Conservation (phyloP, 2,888 invertebrate species). For the Gymnoscelis rufifasciata region DNA sequence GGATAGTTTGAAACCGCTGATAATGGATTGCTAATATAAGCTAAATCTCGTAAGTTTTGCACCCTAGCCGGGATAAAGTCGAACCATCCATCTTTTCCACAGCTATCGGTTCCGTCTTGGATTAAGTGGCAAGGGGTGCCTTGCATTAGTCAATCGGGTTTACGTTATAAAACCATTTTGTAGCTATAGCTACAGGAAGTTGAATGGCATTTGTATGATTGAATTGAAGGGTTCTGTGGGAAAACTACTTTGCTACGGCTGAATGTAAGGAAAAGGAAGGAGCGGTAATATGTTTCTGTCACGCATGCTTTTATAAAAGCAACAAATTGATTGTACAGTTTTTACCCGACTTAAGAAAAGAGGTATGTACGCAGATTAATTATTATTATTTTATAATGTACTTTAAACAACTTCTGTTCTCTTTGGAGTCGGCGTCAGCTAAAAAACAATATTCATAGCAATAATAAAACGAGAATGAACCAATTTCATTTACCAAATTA, state of each 20-base stretch:
- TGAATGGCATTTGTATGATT: conserved; percentile 23
- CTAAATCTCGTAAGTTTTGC: conserved; percentile 68
- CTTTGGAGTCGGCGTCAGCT: too few relatives aligned
- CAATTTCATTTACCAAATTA: too few relatives aligned
- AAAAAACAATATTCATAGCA: too few relatives aligned
- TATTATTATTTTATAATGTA: too few relatives aligned
- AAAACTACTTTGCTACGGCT: conserved; percentile 14
- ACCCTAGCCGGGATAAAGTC: conserved; percentile 55
- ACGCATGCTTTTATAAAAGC: conserved; percentile 13
- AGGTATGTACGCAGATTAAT: too few relatives aligned
- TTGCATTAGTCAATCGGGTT: conserved; percentile 43
- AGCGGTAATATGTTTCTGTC: conserved; percentile 17
- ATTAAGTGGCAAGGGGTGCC: conserved; percentile 39
- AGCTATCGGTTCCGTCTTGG: conserved; percentile 48
- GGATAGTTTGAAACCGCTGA: conserved; percentile 37
- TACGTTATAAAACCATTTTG: conserved; percentile 32
- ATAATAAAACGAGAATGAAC: too few relatives aligned
- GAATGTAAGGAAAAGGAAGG: conserved; percentile 6
- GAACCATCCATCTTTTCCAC: conserved; percentile 67
- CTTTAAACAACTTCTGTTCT: too few relatives aligned
- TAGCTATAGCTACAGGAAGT: conserved; percentile 7
- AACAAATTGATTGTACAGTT: background rate
- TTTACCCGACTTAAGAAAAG: too few relatives aligned
- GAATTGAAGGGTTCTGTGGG: conserved; percentile 15
- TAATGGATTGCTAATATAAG: conserved; percentile 78